phyloP scores from a whole-genome alignment of 2,113 vertebrate species.

The Petromus typicus region DNA sequence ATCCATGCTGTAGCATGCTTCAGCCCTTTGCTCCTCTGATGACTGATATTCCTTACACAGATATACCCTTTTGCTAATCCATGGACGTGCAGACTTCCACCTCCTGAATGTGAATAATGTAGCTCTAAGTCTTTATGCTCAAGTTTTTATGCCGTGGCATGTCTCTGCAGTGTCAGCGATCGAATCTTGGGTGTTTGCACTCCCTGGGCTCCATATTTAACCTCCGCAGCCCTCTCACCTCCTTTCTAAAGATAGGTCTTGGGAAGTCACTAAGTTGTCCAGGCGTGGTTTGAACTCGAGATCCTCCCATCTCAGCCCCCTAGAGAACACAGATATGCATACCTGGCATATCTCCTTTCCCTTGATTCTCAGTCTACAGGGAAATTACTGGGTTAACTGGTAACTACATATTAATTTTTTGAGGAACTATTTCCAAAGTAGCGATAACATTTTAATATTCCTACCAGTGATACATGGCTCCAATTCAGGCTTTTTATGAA shows the following conservation, averaged over 20 bases:
- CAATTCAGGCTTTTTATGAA: neutral
- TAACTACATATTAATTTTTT: slow-evolving; percentile 41
- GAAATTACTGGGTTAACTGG: neutral
- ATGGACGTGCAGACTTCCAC: neutral
- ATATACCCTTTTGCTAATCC: neutral
- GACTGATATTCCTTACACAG: neutral
- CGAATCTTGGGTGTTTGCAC: neutral
- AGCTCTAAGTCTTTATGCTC: slow-evolving; percentile 10
- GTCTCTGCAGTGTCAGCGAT: neutral
- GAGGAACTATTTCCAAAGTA: slow-evolving; percentile 12
- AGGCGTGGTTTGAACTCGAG: neutral
- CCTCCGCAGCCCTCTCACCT: neutral
- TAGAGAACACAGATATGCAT: neutral
- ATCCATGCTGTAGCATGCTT: neutral
- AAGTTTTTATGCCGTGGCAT: neutral
- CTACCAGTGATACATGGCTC: neutral
- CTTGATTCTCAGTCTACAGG: neutral
- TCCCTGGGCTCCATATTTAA: neutral
- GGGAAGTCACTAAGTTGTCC: neutral
- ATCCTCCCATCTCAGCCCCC: neutral
- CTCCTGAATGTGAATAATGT: slow-evolving; percentile 20
- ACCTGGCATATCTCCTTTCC: neutral
- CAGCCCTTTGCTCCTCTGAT: neutral
- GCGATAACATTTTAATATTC: neutral
- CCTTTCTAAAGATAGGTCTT: neutral